Conservation (phyloP, 2,113 vertebrate genomes). For the Poeciliopsis prolifica region DNA sequence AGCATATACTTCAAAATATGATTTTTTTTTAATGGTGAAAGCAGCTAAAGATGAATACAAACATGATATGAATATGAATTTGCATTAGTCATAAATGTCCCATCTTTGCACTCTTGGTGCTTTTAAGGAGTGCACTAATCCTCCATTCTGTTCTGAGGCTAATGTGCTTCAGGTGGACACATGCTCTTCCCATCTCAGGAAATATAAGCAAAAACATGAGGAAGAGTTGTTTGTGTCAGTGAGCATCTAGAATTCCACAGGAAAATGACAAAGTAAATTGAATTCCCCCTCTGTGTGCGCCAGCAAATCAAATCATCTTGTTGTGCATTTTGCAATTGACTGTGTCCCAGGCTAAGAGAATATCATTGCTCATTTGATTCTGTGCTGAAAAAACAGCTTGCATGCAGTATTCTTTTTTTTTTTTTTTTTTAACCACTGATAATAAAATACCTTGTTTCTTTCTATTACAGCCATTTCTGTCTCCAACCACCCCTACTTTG, state of each 20-base stretch:
- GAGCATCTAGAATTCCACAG: conserved; percentile 44
- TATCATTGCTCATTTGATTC: conserved; percentile 59
- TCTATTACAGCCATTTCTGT: conserved; percentile 87
- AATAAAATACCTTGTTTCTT: conserved; percentile 43
- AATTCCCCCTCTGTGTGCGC: conserved; percentile 61
- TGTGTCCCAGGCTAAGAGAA: conserved; percentile 56
- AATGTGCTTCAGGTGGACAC: conserved; percentile 31
- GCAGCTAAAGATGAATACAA: conserved; percentile 3
- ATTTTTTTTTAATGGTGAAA: neutral
- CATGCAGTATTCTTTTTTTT: conserved; percentile 16
- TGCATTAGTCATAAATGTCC: conserved; percentile 1
- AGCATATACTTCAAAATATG: neutral
- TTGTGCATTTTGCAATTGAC: conserved; percentile 61
- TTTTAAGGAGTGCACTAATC: conserved; percentile 13
- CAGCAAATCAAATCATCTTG: conserved; percentile 68
- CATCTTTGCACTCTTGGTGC: conserved; percentile 13
- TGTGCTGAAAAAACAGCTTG: conserved; percentile 33
- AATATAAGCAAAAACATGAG: conserved; percentile 30
- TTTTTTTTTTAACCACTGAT: conserved; percentile 11
- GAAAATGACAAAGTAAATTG: conserved; percentile 66
- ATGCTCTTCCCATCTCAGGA: conserved; percentile 12
- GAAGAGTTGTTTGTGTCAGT: conserved; percentile 39
- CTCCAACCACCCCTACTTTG: conserved; percentile 92
- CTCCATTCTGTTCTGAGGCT: neutral
- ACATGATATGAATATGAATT: conserved; percentile 5